Evolutionary conservation across 1,140 invertebrate species (phyloP).

Genomic region (Globodera ellingtonae): DNA sequence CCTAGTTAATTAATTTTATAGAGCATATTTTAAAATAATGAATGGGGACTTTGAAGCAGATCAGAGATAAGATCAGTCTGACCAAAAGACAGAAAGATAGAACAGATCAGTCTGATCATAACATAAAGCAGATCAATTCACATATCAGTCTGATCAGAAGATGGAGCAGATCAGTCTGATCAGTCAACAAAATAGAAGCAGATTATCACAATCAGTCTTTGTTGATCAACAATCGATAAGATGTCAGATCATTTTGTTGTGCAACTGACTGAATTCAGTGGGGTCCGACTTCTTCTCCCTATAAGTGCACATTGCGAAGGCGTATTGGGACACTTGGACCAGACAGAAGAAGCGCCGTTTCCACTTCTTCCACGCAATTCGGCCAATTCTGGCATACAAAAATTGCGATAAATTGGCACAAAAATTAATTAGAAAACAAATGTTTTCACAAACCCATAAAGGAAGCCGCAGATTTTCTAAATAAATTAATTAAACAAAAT

Average conservation of each 20-base stretch:
- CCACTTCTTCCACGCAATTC: slow-evolving; percentile 99
- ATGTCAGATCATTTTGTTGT: background rate
- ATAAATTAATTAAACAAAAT: slow-evolving; percentile 72
- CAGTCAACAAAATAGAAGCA: no score
- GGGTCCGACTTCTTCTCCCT: slow-evolving; percentile 99
- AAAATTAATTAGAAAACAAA: background rate
- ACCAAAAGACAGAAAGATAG: no score
- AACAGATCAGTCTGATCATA: no score
- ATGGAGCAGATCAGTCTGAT: no score
- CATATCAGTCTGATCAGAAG: no score
- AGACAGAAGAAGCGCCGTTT: slow-evolving; percentile 96
- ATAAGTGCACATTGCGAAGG: slow-evolving; percentile 99
- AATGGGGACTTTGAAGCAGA: no score
- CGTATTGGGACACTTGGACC: slow-evolving; percentile 93
- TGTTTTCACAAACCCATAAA: slow-evolving; percentile 74
- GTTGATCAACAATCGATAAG: background rate
- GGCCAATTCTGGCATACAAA: slow-evolving; percentile 73
- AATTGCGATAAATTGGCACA: background rate
- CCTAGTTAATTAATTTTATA: no score
- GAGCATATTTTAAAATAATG: no score
- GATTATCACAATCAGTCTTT: no score
- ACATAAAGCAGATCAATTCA: no score
- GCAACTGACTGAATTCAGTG: slow-evolving; percentile 78
- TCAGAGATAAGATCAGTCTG: no score
- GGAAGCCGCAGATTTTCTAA: slow-evolving; percentile 87